A percentile compares a stretch with the other conserved stretches of the same genome.
phyloP scores from a whole-genome alignment of 53 echinoderm and acorn worm species.

The Holothuria scabra region DNA sequence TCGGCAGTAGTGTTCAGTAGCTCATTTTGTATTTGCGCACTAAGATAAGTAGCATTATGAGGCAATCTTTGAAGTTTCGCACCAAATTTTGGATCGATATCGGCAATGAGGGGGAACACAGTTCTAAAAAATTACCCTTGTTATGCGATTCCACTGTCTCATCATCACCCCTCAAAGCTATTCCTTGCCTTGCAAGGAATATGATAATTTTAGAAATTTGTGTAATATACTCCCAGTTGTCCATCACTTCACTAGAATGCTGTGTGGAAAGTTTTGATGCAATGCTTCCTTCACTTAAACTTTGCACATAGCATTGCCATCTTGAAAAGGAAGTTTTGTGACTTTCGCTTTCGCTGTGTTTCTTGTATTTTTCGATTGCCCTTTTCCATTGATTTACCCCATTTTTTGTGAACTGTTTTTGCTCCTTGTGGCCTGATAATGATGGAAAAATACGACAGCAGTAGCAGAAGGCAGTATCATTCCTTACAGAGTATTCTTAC shows the following conservation, averaged over 20 bases:
- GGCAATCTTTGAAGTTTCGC: not conserved
- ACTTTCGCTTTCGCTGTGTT: constrained; percentile 3
- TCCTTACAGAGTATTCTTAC: too few relatives aligned
- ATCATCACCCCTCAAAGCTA: constrained; percentile 16
- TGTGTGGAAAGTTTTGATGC: constrained; percentile 9
- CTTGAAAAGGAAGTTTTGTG: constrained; percentile 1
- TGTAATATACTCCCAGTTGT: not conserved
- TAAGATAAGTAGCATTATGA: constrained; percentile 14
- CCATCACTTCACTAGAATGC: not conserved
- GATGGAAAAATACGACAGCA: too few relatives aligned
- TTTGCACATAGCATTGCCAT: constrained; percentile 15
- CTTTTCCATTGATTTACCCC: constrained; percentile 16
- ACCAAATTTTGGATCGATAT: not conserved
- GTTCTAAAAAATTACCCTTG: constrained; percentile 12
- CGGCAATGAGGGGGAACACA: constrained; percentile 17
- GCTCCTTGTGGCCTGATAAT: too few relatives aligned
- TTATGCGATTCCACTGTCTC: not conserved
- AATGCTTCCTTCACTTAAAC: constrained; percentile 12
- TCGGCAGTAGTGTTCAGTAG: constrained; percentile 13
- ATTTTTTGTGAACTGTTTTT: not conserved
- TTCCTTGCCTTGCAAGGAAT: constrained; percentile 21
- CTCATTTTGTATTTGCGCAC: constrained; percentile 29
- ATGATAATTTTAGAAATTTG: not conserved
- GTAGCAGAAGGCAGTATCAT: too few relatives aligned
- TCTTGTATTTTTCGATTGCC: constrained; percentile 14